Base-by-base conservation (phyloP, 2,888 invertebrate genomes). In the Siphonodentalium dalli region DNA sequence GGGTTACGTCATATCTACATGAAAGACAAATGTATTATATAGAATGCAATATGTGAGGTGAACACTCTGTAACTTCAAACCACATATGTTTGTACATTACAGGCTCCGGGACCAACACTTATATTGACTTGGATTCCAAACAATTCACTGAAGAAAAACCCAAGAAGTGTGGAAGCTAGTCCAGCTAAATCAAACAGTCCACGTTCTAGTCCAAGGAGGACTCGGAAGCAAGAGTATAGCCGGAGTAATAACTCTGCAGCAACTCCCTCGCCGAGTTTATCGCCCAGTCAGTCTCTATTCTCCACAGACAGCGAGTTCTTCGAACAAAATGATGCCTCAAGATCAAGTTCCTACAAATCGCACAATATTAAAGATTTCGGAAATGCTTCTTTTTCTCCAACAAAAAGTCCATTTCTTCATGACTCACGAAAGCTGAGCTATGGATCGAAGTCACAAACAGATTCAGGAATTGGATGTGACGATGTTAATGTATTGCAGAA, bases 61-160 rank as follows among this genome's bases (percentile, higher is more conserved):
- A 38, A 18, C 23, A 4, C 9, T 18, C 13, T 21, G 18, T 38
- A 7, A 38, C 23, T n/a, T n/a, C n/a, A n/a, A n/a, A n/a, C n/a
- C n/a, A n/a, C n/a, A n/a, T n/a, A 28, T 24, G n/a, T 34, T n/a
- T 28, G n/a, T 65, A 46, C 41, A 34, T 64, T 69, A 13, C 61
- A 81, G 81, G 64, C 71, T 5, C 65, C 77, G 51, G 83, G 79
- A 87, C 91, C 65, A 20, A 95, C 94, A 0, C 84, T 96, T 11
- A 89, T 93, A 64, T 86, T 96, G 2, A 93, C 93, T 58, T 96
- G 96, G 96, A 93, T 96, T 66, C 96, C 96, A 0, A 96, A 96
- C 81, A 87, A 90, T 2, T 91, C 93, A 0, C 84, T 96, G 33
- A 87, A 90, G 61, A 92, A 90, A 82, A 92, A 93, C 76, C 91